Evolutionary conservation across 2,888 invertebrate species (phyloP), one percentile per base, ranked within the genome.

Genomic region (Yponomeuta cagnagella): DNA sequence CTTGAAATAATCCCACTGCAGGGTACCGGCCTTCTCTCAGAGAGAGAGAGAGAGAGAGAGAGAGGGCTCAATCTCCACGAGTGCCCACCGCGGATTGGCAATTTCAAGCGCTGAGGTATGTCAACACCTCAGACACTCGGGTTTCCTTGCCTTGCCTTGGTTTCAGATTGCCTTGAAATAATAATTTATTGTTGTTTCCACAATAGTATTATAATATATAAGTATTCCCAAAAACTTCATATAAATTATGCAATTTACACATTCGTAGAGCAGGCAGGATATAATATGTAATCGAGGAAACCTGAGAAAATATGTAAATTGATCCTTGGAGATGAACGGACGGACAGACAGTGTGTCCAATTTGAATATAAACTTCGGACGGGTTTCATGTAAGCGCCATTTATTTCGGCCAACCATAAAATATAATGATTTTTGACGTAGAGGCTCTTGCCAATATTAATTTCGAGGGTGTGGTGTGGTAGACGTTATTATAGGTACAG

Each of bases 241-340:
- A 30, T 23, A 64, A 31, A 15, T 15, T 65, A 12, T 12, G 63
- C n/a, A 10, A 65, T 31, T 33, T 6, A 23, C n/a, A 8, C 31
- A 65, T 23, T 52, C 73, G 72, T 69, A 82, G 79, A 79, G 77
- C 83, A 83, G 79, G 52, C 5, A 82, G 84, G 82, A 82, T 85
- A 71, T 83, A 85, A 86, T 58, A 84, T 82, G 84, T 86, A 85
- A 87, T 84, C 84, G 85, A 79, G 82, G 87, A 87, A 89, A 90
- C 90, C 90, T 89, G 89, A 87, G 89, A 90, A 90, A 89, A 90
- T 91, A 92, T 92, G 91, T 88, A 92, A 91, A 92, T 92, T 89
- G 91, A 89, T 89, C 90, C 91, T 90, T 82, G 80, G 91, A 92
- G 91, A 90, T 89, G 88, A 81, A 70, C 86, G 89, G 90, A 87